Percentiles rank a stretch among this genome's conserved stretches.
Conservation (phyloP, 2,888 invertebrate genomes). For the Eulithis prunata region DNA sequence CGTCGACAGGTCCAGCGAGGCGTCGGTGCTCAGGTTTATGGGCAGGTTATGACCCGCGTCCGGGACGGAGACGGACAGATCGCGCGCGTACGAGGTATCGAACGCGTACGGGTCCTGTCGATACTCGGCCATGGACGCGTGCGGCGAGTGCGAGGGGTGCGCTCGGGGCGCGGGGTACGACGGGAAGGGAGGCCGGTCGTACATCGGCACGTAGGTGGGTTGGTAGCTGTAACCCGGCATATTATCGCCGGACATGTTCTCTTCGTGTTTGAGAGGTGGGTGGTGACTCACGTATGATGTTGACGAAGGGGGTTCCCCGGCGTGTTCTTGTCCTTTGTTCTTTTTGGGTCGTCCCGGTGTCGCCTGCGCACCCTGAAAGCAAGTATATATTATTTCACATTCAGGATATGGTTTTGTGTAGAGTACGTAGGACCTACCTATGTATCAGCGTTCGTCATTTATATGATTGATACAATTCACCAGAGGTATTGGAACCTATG, state of each 20-base stretch:
- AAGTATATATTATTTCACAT: conserved; percentile 2
- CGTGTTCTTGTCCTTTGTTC: conserved; percentile 66
- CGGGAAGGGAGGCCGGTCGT: conserved; percentile 55
- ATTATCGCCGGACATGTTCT: conserved; percentile 48
- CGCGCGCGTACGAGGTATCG: conserved; percentile 64
- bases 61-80: conserved; percentile 63
- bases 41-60: conserved; percentile 72
- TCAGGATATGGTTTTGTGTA: background rate
- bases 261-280: conserved; percentile 67
- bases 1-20: conserved; percentile 73
- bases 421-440: background rate
- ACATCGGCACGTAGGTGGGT: conserved; percentile 56
- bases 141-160: conserved; percentile 48
- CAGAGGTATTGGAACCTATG: too few species aligned
- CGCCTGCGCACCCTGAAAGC: conserved; percentile 62
- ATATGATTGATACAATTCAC: too few species aligned
- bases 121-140: conserved; percentile 59
- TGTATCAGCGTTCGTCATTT: too few species aligned
- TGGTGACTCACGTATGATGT: conserved; percentile 67
- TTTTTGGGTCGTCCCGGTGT: conserved; percentile 77
- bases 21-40: conserved; percentile 80
- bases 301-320: conserved; percentile 69
- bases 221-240: conserved; percentile 57
- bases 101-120: conserved; percentile 69
- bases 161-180: conserved; percentile 50